phyloP scores from a whole-genome alignment of 2,113 vertebrate species.

The Cebidichthys violaceus region DNA sequence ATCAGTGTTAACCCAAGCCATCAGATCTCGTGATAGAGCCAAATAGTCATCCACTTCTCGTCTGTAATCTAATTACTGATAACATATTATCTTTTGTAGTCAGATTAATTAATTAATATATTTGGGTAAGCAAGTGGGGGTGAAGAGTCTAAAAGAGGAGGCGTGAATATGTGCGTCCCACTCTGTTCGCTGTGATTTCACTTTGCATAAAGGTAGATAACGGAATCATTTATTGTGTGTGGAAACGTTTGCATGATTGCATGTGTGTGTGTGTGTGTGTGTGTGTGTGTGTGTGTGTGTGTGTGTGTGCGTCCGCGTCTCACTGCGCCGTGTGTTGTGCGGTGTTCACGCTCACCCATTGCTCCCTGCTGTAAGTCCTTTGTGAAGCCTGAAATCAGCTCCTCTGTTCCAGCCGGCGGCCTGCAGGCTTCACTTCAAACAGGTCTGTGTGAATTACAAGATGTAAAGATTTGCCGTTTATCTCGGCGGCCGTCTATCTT shows the following conservation, averaged over 20 bases:
- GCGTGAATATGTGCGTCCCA: not conserved
- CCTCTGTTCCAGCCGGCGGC: constrained; percentile 34
- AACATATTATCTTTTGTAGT: constrained; percentile 20
- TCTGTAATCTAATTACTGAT: not conserved
- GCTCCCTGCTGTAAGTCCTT: constrained; percentile 12
- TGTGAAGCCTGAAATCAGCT: constrained; percentile 39
- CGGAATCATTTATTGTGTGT: not conserved
- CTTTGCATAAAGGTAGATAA: constrained; percentile 23
- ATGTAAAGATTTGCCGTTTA: constrained; percentile 52
- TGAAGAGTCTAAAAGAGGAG: constrained; percentile 4
- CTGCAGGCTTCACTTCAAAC: constrained; percentile 55
- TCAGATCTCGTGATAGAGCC: not conserved
- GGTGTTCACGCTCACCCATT: not conserved
- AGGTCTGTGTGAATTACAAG: constrained; percentile 45
- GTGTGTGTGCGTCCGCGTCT: not conserved
- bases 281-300: constrained; percentile 4
- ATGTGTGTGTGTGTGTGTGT: constrained; percentile 20
- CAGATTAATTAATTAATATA: constrained; percentile 8
- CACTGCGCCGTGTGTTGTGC: constrained; percentile 20
- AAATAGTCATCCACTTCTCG: not conserved
- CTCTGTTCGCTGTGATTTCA: constrained; percentile 37
- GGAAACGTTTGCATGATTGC: constrained; percentile 34
- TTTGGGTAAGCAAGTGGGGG: not conserved
- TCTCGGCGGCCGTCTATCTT: constrained; percentile 18
- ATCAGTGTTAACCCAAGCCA: constrained; percentile 10